phyloP scores from a whole-genome alignment of 2,113 vertebrate genomes.

The Colossoma macropomum region DNA sequence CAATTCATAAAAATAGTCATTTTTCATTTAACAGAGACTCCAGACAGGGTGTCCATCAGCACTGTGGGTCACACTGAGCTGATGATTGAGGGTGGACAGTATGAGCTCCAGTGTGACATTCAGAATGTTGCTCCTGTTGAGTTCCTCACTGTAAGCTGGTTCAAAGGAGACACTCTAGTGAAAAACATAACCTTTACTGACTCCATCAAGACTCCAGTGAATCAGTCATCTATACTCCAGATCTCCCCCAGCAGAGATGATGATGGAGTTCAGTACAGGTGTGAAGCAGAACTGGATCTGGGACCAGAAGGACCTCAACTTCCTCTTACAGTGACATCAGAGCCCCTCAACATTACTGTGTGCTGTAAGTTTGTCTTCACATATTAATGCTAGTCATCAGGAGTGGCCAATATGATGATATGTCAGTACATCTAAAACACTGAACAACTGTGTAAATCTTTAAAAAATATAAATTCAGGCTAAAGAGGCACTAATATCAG shows the following conservation, averaged over 20 bases:
- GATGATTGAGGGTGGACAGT: slow-evolving; percentile 44
- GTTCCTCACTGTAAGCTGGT: slow-evolving; percentile 65
- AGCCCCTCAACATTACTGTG: slow-evolving; percentile 38
- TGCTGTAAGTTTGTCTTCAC: slow-evolving; percentile 46
- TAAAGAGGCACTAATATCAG: too few relatives aligned
- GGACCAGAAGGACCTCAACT: slow-evolving; percentile 1
- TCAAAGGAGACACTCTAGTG: slow-evolving; percentile 40
- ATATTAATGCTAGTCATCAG: neutral
- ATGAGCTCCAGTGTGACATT: slow-evolving; percentile 74
- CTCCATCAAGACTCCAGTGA: neutral
- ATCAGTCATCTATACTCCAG: neutral
- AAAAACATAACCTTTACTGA: accelerated
- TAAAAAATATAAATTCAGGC: too few relatives aligned
- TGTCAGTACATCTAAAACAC: too few relatives aligned
- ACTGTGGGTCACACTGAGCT: neutral
- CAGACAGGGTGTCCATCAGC: slow-evolving; percentile 64
- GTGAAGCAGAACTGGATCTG: slow-evolving; percentile 63
- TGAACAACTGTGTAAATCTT: neutral
- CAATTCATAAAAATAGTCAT: neutral
- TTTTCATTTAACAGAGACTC: slow-evolving; percentile 62
- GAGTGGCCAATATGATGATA: too few relatives aligned
- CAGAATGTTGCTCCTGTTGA: slow-evolving; percentile 58
- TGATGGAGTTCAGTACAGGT: slow-evolving; percentile 61
- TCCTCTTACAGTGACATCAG: neutral
- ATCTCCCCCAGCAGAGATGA: slow-evolving; percentile 42